Evolutionary conservation across 92 coral and sea anemone genomes (phyloP), one percentile per base, ranked within the genome.

Genomic region (Heliopora coerulea): DNA sequence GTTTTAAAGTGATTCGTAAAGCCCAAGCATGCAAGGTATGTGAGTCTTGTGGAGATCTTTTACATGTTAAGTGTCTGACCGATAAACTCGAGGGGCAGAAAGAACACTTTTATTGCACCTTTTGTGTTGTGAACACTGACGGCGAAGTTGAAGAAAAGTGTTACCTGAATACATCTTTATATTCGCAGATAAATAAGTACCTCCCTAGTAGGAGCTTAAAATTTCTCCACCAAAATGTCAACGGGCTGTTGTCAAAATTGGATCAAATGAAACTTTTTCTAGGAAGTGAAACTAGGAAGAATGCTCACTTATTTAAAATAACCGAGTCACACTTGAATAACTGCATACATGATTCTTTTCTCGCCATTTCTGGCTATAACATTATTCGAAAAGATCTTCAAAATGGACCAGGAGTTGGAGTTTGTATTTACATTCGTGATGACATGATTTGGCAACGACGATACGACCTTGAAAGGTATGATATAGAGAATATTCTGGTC

Each of bases 381-480:
- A 12, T 37, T 63, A 26, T 63, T 9, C 1, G 44, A 63, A 35
- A 17, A 15, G 48, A 41, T 63, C 15, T 50, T 7, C 13, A 63
- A 12, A 34, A n/a, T 17, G 73, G 57, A 41, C 25, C 49, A 41
- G 73, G 73, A 15, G 73, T 56, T 41, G 73, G 73, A 37, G 35
- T 44, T 37, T 23, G 54, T 48, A n/a, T 41, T 20, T 66, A 41
- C 24, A 20, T 66, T 41, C 31, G 50, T 8, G 35, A 66, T 34
- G 50, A 66, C 21, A 4, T 66, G 32, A 28, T 41, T 25, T 66
- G 73, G 57, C 56, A 66, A 49, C 7, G 57, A 20, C 73, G 73
- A 17, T 31, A 21, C 11, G 56, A 66, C 23, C 73, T 66, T 44
- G 73, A 66, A 66, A 6, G 30, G 20, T 56, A 66, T 10, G 18